Evolutionary conservation across 2,113 vertebrate species (phyloP).

Genomic region (Python bivittatus): DNA sequence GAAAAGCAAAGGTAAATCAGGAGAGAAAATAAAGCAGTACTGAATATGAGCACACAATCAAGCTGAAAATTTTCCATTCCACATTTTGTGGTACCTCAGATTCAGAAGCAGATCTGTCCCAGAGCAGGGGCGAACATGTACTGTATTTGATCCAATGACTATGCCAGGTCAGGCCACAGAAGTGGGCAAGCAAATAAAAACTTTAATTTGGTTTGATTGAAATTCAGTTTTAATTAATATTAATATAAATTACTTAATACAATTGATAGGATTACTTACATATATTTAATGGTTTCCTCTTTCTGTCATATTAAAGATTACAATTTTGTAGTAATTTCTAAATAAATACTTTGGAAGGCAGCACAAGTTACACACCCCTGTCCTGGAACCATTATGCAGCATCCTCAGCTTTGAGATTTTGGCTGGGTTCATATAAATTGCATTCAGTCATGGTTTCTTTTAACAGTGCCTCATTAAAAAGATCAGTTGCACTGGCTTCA

Average conservation of each 20-base stretch:
- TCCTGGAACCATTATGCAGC: not conserved
- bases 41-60: not conserved
- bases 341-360: not conserved
- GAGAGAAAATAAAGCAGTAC: not conserved
- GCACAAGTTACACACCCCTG: not conserved
- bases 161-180: not conserved
- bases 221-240: not conserved
- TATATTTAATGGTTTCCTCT: not conserved
- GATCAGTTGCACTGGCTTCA: not conserved
- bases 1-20: constrained; percentile 25
- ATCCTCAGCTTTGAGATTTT: not conserved
- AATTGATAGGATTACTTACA: not conserved
- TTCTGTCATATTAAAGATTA: not conserved
- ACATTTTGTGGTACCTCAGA: not conserved
- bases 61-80: not conserved
- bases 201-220: not conserved
- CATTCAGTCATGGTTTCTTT: not conserved
- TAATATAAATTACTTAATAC: not conserved
- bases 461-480: not conserved
- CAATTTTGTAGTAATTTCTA: not conserved
- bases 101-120: not conserved
- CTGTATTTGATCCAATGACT: not conserved
- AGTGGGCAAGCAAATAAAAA: not conserved
- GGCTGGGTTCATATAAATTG: not conserved
- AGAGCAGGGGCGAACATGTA: not conserved